Evolutionary conservation across 2,888 invertebrate species (phyloP), one percentile per base, ranked within the genome.

Genomic region (Acrobasis suavella): DNA sequence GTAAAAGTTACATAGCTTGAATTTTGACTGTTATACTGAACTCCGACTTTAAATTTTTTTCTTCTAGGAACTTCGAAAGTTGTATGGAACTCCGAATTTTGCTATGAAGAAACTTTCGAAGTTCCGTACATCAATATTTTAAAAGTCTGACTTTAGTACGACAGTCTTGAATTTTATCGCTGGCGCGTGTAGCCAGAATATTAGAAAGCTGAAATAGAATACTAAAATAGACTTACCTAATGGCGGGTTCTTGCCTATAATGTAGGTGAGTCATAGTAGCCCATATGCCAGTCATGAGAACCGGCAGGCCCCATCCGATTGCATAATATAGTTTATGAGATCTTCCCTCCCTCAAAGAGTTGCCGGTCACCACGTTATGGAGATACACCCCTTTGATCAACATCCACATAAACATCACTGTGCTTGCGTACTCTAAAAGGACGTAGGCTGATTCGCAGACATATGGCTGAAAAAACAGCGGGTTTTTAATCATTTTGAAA

Each of bases 321-420:
- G 94, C 75, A 56, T 94, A 94, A 77, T 95, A 95, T 64, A 94
- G 90, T 1, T 90, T 89, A 65, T 94, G 93, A 0, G 90, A 85
- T 50, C 89, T 84, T 0, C 79, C 77, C 64, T 95, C 95, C 78
- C 95, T 94, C 73, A 96, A 94, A 0, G 95, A 94, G 8, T 95
- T 95, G 0, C 95, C 95, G 62, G 97, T 96, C 50, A 98, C 95
- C 83, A 97, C 95, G 68, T 95, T 96, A 84, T 98, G 96, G 32
- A 99, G 91, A 79, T 97, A 97, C 14, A 98, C 91, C 0, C 98
- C 98, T 83, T 99, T 98, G 61, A 98, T 96, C 75, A 98, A 96
- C 98, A 98, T 98, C 98, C 99, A 99, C 94, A 96, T 96, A 79
- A 98, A 98, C 95, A 97, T 97, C 0, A 97, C 96, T 0, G 97